Percentiles rank a stretch among this genome's conserved stretches.
phyloP scores from a whole-genome alignment of 2,797 vertebrate species.

The Gouania willdenowi region DNA sequence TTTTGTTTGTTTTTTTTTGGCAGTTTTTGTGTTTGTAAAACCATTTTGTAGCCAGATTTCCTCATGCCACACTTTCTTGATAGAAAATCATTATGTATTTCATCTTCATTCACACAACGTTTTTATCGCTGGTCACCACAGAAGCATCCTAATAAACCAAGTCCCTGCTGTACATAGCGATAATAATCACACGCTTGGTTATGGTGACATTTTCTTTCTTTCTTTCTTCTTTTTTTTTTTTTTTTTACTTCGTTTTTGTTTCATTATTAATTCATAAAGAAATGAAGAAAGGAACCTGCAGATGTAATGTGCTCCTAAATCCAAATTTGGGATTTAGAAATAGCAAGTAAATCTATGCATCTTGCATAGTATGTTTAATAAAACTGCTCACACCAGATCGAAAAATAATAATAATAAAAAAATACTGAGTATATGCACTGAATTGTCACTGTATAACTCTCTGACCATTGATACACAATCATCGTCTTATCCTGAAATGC shows the following conservation, averaged over 20 bases:
- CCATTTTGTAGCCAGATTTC: conserved; percentile 6
- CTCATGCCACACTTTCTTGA: conserved; percentile 12
- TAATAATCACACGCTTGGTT: conserved; percentile 13
- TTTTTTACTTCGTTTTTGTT: conserved; percentile 1
- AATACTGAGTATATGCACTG: too few species aligned
- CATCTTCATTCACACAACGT: conserved; percentile 39
- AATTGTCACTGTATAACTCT: too few species aligned
- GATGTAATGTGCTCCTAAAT: too few species aligned
- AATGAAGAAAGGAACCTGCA: too few species aligned
- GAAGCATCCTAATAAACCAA: conserved; percentile 46
- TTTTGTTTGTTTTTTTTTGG: neutral
- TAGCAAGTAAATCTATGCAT: too few species aligned
- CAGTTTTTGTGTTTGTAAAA: neutral
- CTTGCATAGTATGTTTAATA: too few species aligned
- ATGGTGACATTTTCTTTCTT: neutral
- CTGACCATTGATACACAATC: too few species aligned
- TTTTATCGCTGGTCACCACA: conserved; percentile 21
- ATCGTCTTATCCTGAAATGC: neutral
- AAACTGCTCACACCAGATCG: too few species aligned
- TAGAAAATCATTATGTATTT: conserved; percentile 23
- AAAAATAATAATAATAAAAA: too few species aligned
- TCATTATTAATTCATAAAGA: too few species aligned
- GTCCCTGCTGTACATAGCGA: conserved; percentile 29
- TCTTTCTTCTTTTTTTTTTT: neutral
- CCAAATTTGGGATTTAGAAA: too few species aligned